Percentiles rank a stretch among this genome's conserved stretches.
phyloP scores from a whole-genome alignment of 92 coral and sea anemone genomes.

The Epizoanthus fatuus region DNA sequence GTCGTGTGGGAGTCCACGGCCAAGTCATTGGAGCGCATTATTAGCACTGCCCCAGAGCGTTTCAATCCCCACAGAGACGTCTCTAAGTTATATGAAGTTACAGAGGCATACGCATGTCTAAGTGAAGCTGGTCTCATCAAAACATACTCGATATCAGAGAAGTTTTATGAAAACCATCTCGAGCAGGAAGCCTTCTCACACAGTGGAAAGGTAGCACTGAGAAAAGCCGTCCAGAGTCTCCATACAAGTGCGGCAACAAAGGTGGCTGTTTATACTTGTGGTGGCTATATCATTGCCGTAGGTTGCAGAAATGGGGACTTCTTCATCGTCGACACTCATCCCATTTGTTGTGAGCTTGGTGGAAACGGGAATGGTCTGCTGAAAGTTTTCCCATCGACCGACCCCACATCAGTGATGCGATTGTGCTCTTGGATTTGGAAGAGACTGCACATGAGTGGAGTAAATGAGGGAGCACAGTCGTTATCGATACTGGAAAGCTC shows the following conservation, averaged over 20 bases:
- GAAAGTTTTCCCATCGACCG: constrained; percentile 61
- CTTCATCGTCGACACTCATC: constrained; percentile 63
- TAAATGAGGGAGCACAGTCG: constrained; percentile 55
- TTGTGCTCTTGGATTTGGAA: constrained; percentile 76
- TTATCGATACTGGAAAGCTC: constrained; percentile 41
- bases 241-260: not conserved
- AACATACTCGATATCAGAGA: not conserved
- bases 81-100: constrained; percentile 54
- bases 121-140: constrained; percentile 33
- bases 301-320: constrained; percentile 35
- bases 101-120: constrained; percentile 65
- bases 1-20: constrained; percentile 66
- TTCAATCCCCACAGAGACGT: constrained; percentile 59
- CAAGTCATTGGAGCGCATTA: constrained; percentile 32
- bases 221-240: constrained; percentile 38
- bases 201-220: constrained; percentile 17
- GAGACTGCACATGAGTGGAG: constrained; percentile 65
- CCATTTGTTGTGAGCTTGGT: constrained; percentile 58
- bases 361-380: constrained; percentile 59
- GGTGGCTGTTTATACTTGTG: constrained; percentile 69
- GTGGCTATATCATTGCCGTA: constrained; percentile 55
- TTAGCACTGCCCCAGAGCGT: constrained; percentile 57
- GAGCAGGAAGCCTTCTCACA: constrained; percentile 17
- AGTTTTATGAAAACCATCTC: not conserved
- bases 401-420: constrained; percentile 11